Conservation (phyloP, 1,140 invertebrate species). For the Lordiphosa clarofinis region DNA sequence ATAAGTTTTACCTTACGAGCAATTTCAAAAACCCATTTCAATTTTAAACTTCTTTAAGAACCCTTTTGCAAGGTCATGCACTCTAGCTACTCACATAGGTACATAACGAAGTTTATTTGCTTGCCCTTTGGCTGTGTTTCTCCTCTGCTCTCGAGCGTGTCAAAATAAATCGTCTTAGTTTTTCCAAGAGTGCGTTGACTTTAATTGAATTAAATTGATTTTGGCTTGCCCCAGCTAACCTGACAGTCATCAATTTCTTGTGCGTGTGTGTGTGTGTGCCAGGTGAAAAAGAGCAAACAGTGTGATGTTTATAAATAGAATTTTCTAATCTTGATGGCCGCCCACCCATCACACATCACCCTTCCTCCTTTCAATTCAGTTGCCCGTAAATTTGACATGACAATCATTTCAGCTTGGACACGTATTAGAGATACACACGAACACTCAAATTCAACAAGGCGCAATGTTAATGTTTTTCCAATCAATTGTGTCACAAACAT, state of each 20-base stretch:
- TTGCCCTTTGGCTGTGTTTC: constrained; percentile 34
- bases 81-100: too few relatives aligned
- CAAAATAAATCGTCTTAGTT: constrained; percentile 56
- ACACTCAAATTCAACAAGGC: constrained; percentile 9
- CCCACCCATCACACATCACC: not conserved
- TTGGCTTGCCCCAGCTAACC: constrained; percentile 34
- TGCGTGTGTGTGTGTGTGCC: constrained; percentile 1
- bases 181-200: constrained; percentile 37
- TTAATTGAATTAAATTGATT: constrained; percentile 63
- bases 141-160: constrained; percentile 30
- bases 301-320: constrained; percentile 44
- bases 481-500: constrained; percentile 63
- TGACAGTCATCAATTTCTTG: constrained; percentile 47
- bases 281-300: constrained; percentile 30
- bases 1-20: too few relatives aligned
- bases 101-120: constrained; percentile 28
- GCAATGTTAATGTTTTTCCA: constrained; percentile 63
- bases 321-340: constrained; percentile 41
- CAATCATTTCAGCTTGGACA: constrained; percentile 55
- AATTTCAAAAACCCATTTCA: too few relatives aligned
- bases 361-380: constrained; percentile 8
- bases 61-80: too few relatives aligned
- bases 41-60: constrained; percentile 20
- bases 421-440: constrained; percentile 28
- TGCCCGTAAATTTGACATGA: constrained; percentile 57